Conservation (phyloP, 2,888 invertebrate species). For the Apodemia duryi region DNA sequence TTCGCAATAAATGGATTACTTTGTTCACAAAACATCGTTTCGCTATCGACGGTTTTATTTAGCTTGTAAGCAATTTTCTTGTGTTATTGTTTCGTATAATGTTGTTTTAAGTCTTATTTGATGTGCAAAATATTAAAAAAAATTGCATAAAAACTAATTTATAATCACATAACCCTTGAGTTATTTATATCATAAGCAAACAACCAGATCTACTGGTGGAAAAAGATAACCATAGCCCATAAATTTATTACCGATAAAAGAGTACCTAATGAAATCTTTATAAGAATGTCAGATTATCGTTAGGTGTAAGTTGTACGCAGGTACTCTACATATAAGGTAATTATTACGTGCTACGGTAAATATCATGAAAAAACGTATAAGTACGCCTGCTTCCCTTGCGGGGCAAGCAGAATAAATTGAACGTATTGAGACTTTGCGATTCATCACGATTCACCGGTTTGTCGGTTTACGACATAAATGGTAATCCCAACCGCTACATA, state of each 20-base stretch:
- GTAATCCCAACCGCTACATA: no score
- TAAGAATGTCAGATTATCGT: no score
- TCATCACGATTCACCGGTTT: no score
- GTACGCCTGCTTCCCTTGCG: no score
- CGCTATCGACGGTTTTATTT: slow-evolving; percentile 54
- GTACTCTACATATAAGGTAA: no score
- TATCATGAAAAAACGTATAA: no score
- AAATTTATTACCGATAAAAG: background rate
- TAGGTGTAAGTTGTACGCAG: rapidly evolving
- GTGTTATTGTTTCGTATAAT: slow-evolving; percentile 33
- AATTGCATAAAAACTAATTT: background rate
- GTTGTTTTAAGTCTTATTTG: slow-evolving; percentile 20
- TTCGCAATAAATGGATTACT: slow-evolving; percentile 72
- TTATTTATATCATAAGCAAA: background rate
- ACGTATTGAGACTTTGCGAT: no score
- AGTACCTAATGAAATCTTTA: no score
- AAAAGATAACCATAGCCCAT: background rate
- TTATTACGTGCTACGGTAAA: no score
- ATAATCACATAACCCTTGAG: background rate
- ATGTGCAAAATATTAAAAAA: background rate
- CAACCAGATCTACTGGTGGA: background rate
- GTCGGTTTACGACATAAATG: no score
- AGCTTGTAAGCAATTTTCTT: slow-evolving; percentile 40
- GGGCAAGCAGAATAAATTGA: no score
- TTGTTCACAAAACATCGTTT: slow-evolving; percentile 58